Base-by-base conservation (phyloP, 2,113 vertebrate species). In the Chrysemys picta region DNA sequence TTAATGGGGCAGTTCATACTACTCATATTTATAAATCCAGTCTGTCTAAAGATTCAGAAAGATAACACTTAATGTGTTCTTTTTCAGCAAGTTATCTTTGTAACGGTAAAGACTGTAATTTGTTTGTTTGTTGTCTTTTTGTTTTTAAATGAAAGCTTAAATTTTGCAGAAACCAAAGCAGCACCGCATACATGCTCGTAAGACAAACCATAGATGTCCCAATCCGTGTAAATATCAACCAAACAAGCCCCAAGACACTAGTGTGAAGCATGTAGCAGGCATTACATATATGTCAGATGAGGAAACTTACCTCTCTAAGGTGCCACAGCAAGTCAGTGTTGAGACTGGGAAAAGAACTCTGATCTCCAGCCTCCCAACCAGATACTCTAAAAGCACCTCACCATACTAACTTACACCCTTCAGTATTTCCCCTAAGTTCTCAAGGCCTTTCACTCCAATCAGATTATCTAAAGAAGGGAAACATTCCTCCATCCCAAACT, bases 251-350 rank as follows among this genome's bases (percentile, higher is more conserved):
- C 82, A 56, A 83, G n/a, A 80, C 59, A 38, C 62, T 31, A 22
- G 24, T 0, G 53, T 69, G 27, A 84, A 89, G 65, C 50, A 52
- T 8, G 22, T 19, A 69, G 31, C n/a, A n/a, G n/a, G n/a, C 78
- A 90, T 78, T 29, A 90, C 14, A 14, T 6, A 29, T 22, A 13
- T 83, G 81, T 88, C 50, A 24, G 45, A 45, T 81, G 83, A 80
- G 82, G 89, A 10, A 91, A 50, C 3, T 38, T 38, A 50, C 10
- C 9, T 65, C 29, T 89, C 57, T 35, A 76, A 85, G 59, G 16
- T 85, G 25, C 17, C 69, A 83, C 84, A 93, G 49, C 69, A 88
- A 89, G 91, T 81, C 81, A 13, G 81, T 8, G 16, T 31, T n/a
- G 76, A 24, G 45, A 14, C 14, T 84, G 79, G 53, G 57, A 88